Percentiles rank a stretch among this genome's conserved stretches.
Conservation (phyloP, 2,888 invertebrate species). For the Oxytorus armatus region DNA sequence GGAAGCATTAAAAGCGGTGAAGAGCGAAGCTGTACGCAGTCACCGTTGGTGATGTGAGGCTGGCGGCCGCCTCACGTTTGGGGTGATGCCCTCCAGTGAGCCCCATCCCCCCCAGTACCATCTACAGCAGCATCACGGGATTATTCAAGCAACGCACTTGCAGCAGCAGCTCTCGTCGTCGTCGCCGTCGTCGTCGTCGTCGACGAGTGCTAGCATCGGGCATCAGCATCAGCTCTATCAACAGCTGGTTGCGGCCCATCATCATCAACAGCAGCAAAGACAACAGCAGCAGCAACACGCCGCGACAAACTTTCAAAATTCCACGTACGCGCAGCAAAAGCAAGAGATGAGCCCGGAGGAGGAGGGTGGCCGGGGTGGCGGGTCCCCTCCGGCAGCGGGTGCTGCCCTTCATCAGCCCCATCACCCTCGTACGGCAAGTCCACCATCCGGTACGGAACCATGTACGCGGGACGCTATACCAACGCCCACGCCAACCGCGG, state of each 20-base stretch:
- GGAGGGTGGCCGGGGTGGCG: conserved; percentile 84
- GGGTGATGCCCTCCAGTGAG: conserved; percentile 84
- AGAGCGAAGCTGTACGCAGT: conserved; percentile 73
- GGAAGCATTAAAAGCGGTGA: conserved; percentile 56
- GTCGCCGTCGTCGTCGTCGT: conserved; percentile 79
- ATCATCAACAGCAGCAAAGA: conserved; percentile 67
- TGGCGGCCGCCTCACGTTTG: conserved; percentile 83
- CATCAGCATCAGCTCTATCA: conserved; percentile 82
- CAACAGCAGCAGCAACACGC: conserved; percentile 70
- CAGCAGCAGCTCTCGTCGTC: conserved; percentile 78
- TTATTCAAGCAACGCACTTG: conserved; percentile 81
- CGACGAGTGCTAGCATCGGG: conserved; percentile 79
- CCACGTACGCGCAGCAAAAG: conserved; percentile 82
- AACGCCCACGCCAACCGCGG: conserved; percentile 81
- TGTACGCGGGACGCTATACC: conserved; percentile 82
- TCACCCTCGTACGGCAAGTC: conserved; percentile 83
- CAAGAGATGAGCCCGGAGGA: conserved; percentile 84
- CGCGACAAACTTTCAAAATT: conserved; percentile 82
- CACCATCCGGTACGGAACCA: conserved; percentile 83
- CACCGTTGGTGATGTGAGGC: conserved; percentile 84
- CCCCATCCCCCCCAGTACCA: conserved; percentile 84
- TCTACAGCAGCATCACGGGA: conserved; percentile 81
- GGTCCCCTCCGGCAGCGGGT: conserved; percentile 84
- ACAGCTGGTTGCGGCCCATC: conserved; percentile 82
- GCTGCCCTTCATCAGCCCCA: conserved; percentile 83